These are phyloP conservation scores for Columba guinea DNA, from an alignment of 2,797 vertebrate genomes.

Conservation along the genomic window DNA sequence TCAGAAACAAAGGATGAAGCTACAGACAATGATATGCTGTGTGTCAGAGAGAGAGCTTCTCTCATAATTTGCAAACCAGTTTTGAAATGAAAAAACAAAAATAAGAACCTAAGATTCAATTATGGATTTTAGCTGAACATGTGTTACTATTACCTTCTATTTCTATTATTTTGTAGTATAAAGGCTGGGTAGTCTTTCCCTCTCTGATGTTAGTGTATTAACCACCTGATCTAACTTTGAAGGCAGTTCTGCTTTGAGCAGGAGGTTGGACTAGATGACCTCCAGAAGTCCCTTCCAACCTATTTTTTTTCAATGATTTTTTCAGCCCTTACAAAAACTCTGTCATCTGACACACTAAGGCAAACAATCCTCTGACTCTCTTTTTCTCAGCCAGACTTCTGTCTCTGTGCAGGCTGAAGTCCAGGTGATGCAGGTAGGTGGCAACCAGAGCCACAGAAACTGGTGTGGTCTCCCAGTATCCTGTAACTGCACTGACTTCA, in stretches of 20 bases:
- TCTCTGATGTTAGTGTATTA: neutral
- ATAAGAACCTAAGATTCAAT: neutral
- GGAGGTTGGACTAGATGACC: neutral
- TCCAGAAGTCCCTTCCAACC: neutral
- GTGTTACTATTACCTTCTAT: neutral
- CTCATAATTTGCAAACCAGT: neutral
- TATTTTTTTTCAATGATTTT: neutral
- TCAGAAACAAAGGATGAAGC: neutral
- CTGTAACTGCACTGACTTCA: neutral
- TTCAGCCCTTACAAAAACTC: neutral
- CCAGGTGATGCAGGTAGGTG: rapidly evolving
- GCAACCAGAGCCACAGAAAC: neutral
- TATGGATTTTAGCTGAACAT: neutral
- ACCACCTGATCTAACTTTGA: neutral
- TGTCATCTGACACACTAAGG: neutral
- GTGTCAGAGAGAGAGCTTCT: neutral
- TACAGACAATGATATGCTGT: neutral
- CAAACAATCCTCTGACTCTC: neutral
- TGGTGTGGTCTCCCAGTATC: rapidly evolving
- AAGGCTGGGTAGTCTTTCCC: neutral
- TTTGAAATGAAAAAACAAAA: neutral
- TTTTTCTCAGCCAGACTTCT: neutral
- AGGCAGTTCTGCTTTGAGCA: neutral
- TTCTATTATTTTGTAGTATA: neutral
- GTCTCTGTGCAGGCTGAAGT: neutral